Conservation (phyloP, 2,113 vertebrate genomes). For the Campylomormyrus tamandua region DNA sequence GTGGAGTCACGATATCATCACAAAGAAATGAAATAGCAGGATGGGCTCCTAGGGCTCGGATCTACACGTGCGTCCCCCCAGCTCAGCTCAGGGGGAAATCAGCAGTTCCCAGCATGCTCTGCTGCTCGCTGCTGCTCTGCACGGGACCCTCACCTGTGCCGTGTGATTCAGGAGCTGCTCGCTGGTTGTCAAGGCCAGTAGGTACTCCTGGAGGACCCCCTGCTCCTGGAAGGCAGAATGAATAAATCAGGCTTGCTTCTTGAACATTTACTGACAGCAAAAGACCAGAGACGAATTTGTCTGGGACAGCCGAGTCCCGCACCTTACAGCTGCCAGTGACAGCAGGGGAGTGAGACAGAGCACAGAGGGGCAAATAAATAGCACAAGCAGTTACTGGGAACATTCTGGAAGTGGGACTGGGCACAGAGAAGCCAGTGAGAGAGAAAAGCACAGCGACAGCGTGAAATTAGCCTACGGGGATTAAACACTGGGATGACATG, state of each 20-base stretch:
- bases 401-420: neutral
- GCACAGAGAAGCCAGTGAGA: neutral
- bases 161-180: conserved; percentile 84
- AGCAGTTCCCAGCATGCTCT: neutral
- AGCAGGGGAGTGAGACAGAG: neutral
- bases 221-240: conserved; percentile 66
- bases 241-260: neutral
- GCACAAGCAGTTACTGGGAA: neutral
- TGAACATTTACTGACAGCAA: neutral
- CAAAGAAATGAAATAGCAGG: neutral
- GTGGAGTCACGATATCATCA: neutral
- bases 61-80: neutral
- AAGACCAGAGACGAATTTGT: neutral
- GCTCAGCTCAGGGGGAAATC: neutral
- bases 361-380: neutral
- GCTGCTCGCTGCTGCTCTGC: neutral
- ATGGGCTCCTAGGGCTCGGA: neutral
- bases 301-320: neutral
- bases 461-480: neutral
- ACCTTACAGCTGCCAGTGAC: neutral
- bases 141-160: conserved; percentile 67
- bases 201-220: conserved; percentile 82
- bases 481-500: neutral
- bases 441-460: neutral
- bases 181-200: conserved; percentile 87